Evolutionary conservation across 2,797 vertebrate genomes (phyloP).

Genomic region (Dryobates pubescens): DNA sequence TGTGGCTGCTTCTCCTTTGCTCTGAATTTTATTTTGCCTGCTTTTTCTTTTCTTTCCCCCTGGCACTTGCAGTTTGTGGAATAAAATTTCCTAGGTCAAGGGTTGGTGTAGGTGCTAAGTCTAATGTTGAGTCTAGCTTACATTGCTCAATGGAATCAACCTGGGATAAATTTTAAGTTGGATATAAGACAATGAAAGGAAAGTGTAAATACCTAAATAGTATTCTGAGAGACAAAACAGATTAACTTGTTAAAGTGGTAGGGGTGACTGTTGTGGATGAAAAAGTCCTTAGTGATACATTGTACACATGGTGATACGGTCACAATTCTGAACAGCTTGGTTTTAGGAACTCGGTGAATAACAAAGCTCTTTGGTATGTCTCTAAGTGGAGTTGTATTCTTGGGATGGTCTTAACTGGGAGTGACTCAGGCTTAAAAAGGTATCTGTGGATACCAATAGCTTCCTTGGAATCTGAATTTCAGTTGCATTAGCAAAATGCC

Average conservation of each 20-base stretch:
- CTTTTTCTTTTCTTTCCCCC: not conserved
- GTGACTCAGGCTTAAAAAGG: not conserved
- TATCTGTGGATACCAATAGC: not conserved
- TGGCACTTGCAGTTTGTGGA: not conserved
- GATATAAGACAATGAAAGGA: not conserved
- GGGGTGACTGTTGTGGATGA: not conserved
- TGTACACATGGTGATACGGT: not conserved
- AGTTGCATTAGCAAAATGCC: not conserved
- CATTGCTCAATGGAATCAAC: not conserved
- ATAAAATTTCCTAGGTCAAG: not conserved
- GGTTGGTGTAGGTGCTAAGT: not conserved
- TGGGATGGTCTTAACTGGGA: not conserved
- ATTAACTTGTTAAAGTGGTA: not conserved
- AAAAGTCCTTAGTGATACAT: not conserved
- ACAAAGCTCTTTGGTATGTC: not conserved
- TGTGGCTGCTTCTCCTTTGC: not conserved
- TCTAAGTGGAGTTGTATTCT: not conserved
- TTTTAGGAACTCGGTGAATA: conserved; percentile 1
- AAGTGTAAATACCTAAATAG: not conserved
- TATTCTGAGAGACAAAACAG: not conserved
- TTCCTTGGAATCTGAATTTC: not conserved
- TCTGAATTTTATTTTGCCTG: not conserved
- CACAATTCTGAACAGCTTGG: not conserved
- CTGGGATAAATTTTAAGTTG: not conserved
- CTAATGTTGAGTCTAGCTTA: not conserved